Evolutionary conservation across 1,140 invertebrate species (phyloP).

Genomic region (Wiebesia pumilae): DNA sequence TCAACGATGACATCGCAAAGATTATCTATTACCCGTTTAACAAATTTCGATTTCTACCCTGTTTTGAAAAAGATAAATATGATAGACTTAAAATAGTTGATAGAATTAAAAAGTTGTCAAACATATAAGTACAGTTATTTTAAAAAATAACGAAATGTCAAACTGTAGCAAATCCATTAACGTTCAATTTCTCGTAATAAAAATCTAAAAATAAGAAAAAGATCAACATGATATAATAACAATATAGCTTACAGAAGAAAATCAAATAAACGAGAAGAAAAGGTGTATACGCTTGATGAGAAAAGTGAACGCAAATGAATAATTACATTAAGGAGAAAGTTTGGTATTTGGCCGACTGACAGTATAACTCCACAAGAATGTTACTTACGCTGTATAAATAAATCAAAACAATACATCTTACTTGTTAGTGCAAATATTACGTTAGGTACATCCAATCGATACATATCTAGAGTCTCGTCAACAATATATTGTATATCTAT

Average conservation of each 20-base stretch:
- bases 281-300: no score
- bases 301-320: no score
- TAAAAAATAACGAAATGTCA: neutral
- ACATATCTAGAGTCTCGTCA: constrained; percentile 7
- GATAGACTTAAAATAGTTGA: neutral
- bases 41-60: no score
- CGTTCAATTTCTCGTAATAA: neutral
- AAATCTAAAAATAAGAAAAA: no score
- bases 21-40: neutral
- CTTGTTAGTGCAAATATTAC: neutral
- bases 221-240: no score
- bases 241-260: no score
- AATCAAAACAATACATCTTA: neutral
- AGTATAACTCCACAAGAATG: neutral
- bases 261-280: no score
- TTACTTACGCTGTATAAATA: neutral
- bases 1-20: neutral
- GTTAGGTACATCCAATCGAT: neutral
- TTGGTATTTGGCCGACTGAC: neutral
- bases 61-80: no score
- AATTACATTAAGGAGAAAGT: no score
- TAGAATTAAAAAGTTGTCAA: neutral
- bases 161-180: neutral
- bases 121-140: neutral
- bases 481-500: constrained; percentile 43